Conservation (phyloP, 1,140 invertebrate genomes). For the Bicyclus anynana region DNA sequence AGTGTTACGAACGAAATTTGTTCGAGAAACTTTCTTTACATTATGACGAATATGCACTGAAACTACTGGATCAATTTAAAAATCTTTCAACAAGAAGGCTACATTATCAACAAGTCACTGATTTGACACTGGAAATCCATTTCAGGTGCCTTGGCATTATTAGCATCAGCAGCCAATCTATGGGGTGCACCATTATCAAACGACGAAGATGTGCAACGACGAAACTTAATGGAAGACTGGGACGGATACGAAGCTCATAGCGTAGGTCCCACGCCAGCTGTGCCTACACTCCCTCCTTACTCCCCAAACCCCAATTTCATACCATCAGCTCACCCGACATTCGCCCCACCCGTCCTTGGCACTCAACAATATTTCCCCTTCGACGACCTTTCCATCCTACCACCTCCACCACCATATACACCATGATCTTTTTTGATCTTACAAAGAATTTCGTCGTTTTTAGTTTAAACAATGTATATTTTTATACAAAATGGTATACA, state of each 20-base stretch:
- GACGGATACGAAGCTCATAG: constrained; percentile 66
- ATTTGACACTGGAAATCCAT: no score
- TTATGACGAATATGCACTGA: no score
- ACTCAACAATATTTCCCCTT: constrained; percentile 70
- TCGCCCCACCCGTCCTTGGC: constrained; percentile 62
- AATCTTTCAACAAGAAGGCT: no score
- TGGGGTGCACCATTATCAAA: constrained; percentile 64
- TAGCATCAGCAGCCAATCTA: constrained; percentile 64
- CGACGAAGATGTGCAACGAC: constrained; percentile 63
- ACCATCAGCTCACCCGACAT: constrained; percentile 44
- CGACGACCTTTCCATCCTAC: constrained; percentile 69
- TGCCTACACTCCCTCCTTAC: constrained; percentile 61
- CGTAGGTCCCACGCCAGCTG: constrained; percentile 58
- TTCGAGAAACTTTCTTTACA: no score
- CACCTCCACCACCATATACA: constrained; percentile 76
- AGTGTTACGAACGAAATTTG: no score
- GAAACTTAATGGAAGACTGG: constrained; percentile 70
- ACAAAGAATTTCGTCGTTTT: background rate
- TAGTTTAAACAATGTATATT: background rate
- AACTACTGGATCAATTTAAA: no score
- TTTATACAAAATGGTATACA: background rate
- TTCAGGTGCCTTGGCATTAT: constrained; percentile 56
- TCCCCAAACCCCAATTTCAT: constrained; percentile 62
- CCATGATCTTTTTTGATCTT: constrained; percentile 42
- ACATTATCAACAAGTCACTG: no score